phyloP scores from a whole-genome alignment of 2,113 vertebrate genomes.

The Hyaena hyaena region DNA sequence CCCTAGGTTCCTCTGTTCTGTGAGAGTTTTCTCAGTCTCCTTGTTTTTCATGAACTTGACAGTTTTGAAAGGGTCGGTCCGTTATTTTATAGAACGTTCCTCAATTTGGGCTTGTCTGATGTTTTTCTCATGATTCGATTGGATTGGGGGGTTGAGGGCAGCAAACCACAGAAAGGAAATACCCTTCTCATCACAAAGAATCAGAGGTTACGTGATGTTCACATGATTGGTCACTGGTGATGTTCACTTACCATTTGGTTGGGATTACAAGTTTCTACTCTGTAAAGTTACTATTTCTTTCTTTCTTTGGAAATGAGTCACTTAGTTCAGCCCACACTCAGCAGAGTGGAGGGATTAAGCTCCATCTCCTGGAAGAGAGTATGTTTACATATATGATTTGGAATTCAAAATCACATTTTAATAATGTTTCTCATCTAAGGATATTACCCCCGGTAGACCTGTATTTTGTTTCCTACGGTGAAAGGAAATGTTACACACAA shows the following conservation, averaged over 20 bases:
- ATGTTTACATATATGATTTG: background rate
- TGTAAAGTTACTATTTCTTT: background rate
- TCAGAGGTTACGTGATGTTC: background rate
- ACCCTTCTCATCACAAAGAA: background rate
- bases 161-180: background rate
- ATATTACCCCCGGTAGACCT: background rate
- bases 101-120: background rate
- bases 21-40: background rate
- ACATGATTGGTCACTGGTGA: fast-evolving
- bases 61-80: background rate
- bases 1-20: background rate
- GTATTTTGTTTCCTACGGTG: background rate
- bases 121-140: background rate
- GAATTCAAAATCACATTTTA: slow-evolving; percentile 49
- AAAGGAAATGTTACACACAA: background rate
- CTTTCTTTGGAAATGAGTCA: background rate
- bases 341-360: background rate
- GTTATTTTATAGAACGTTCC: background rate
- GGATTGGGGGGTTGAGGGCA: background rate
- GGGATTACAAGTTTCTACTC: background rate
- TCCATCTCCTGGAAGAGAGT: background rate
- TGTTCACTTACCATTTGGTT: background rate
- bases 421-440: background rate
- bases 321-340: background rate
- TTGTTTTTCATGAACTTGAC: background rate